Evolutionary conservation across 2,113 vertebrate genomes (phyloP).

Genomic region (Tupaia chinensis): DNA sequence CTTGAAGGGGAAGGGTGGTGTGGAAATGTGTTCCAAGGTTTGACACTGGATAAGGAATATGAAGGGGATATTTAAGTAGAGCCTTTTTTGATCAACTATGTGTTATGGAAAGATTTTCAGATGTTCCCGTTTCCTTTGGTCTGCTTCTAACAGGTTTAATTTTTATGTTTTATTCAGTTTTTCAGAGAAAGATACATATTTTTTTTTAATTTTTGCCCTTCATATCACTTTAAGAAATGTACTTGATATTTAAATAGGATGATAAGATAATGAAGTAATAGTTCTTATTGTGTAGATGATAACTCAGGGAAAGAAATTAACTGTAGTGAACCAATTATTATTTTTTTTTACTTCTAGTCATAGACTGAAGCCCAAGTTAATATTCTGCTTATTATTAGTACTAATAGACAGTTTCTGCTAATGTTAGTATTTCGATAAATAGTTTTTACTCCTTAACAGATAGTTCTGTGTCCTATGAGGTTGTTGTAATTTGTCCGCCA

Average conservation of each 20-base stretch:
- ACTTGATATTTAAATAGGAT: neutral
- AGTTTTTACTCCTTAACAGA: neutral
- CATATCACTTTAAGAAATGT: neutral
- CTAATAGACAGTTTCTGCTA: neutral
- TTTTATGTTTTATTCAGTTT: neutral
- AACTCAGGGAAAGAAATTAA: neutral
- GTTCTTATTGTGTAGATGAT: neutral
- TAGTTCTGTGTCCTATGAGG: neutral
- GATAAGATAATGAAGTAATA: neutral
- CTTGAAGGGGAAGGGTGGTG: neutral
- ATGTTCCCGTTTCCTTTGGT: neutral
- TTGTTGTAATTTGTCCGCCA: neutral
- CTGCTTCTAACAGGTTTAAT: neutral
- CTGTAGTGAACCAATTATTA: neutral
- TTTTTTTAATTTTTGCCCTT: neutral
- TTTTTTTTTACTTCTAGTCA: neutral
- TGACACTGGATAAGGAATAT: neutral
- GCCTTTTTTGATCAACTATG: neutral
- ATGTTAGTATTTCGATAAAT: neutral
- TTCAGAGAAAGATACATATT: neutral
- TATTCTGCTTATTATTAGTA: neutral
- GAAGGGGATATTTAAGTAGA: neutral
- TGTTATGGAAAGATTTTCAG: neutral
- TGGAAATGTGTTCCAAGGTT: neutral
- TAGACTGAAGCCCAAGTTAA: neutral